Evolutionary conservation across 2,113 vertebrate genomes (phyloP).

Genomic region (Strix aluco): DNA sequence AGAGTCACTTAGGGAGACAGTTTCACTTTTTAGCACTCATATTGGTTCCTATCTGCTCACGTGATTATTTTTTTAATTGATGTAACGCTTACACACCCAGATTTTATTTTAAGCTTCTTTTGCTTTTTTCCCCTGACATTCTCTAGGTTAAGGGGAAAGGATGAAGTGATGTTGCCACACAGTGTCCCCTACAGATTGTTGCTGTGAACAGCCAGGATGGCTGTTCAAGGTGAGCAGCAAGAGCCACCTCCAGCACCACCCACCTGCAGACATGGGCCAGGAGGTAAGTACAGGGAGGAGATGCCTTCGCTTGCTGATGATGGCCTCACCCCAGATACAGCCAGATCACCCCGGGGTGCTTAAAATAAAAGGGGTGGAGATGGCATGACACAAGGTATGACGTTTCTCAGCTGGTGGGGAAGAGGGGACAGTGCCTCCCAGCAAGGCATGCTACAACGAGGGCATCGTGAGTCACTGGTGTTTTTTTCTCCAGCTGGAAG

Average conservation of each 20-base stretch:
- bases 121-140: rapidly evolving
- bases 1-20: neutral
- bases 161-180: neutral
- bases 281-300: neutral
- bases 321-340: neutral
- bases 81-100: neutral
- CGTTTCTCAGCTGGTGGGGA: neutral
- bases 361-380: neutral
- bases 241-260: neutral
- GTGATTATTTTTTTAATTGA: neutral
- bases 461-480: neutral
- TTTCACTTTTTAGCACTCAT: neutral
- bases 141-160: neutral
- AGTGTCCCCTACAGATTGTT: neutral
- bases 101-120: neutral
- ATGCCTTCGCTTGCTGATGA: neutral
- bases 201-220: neutral
- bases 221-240: neutral
- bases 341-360: neutral
- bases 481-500: neutral
- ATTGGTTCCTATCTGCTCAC: neutral
- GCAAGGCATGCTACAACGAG: neutral
- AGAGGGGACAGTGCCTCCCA: neutral
- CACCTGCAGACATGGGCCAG: neutral
- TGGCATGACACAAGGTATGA: neutral